Evolutionary conservation across 1,140 invertebrate species (phyloP).

Genomic region (Temnothorax curvispinosus): DNA sequence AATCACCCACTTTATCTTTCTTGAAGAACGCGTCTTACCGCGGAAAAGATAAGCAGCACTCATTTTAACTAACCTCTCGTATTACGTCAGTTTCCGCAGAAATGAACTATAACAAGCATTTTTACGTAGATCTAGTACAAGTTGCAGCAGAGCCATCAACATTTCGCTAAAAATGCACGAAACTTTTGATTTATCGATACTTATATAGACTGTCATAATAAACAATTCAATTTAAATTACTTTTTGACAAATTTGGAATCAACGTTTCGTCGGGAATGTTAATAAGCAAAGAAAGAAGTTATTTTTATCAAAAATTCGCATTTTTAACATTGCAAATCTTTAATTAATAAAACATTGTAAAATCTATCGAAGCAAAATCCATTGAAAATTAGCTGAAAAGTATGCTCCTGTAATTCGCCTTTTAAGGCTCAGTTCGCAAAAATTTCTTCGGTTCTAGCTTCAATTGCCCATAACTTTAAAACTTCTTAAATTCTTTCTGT

Average conservation of each 20-base stretch:
- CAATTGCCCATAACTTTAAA: not conserved
- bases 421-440: not conserved
- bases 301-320: not conserved
- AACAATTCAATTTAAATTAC: not conserved
- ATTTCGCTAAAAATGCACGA: not conserved
- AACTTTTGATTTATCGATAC: not conserved
- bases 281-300: too few species aligned
- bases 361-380: not conserved
- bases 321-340: not conserved
- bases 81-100: constrained; percentile 19
- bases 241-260: too few species aligned
- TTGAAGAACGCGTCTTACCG: not conserved
- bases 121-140: not conserved
- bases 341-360: not conserved
- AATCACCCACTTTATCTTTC: constrained; percentile 48
- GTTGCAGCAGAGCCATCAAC: not conserved
- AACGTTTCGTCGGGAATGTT: too few species aligned
- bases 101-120: constrained; percentile 18
- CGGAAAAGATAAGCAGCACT: constrained; percentile 22
- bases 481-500: not conserved
- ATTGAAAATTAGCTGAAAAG: not conserved
- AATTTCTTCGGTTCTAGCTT: not conserved
- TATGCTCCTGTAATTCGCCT: not conserved
- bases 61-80: constrained; percentile 44
- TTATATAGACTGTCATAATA: not conserved